Evolutionary conservation across 2,113 vertebrate species (phyloP), one percentile per base, ranked within the genome.

Genomic region (Sardina pilchardus): DNA sequence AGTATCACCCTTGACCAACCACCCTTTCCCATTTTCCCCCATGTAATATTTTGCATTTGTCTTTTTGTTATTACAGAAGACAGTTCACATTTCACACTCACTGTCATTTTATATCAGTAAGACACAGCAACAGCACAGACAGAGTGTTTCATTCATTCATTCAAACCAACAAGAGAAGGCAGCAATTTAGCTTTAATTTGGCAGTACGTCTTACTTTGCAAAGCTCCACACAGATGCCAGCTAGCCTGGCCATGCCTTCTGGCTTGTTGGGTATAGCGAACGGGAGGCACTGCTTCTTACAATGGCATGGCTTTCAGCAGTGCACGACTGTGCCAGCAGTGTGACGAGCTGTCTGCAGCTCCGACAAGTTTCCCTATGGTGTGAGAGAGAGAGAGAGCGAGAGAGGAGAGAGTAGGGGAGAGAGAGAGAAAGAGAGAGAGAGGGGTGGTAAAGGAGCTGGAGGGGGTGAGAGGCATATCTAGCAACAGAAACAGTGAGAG

Each of bases 291-390:
- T 85, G 83, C 53, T 80, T 82, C 56, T 85, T 85, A 78, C 50
- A 85, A 82, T 75, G 44, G 56, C 56, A 42, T 30, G n/a, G 81
- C 83, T 63, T 82, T 85, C 44, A 47, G 81, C 56, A 82, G 43
- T 24, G 50, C 8, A 67, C 45, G 53, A 53, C 43, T 6, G 16
- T 85, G 80, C 80, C 86, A 87, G 30, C 59, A 14, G 19, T 82
- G 75, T 16, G 83, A 82, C 83, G 85, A 87, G 59, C 86, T 59
- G 84, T 85, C 81, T 87, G 48, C 82, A 85, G 39, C 78, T 47
- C 42, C 78, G 47, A 47, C 17, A 53, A 3, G 3, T 85, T 53
- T 39, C 85, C 39, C 24, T 85, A n/a, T 42, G 45, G 80, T 82
- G 85, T 85, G 26, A 67, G 83, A 16, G 21, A 5, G 56, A 10